These are phyloP conservation scores for Holothuria scabra DNA, from an alignment of 53 echinoderm and acorn worm species.

Conservation along the genomic window DNA sequence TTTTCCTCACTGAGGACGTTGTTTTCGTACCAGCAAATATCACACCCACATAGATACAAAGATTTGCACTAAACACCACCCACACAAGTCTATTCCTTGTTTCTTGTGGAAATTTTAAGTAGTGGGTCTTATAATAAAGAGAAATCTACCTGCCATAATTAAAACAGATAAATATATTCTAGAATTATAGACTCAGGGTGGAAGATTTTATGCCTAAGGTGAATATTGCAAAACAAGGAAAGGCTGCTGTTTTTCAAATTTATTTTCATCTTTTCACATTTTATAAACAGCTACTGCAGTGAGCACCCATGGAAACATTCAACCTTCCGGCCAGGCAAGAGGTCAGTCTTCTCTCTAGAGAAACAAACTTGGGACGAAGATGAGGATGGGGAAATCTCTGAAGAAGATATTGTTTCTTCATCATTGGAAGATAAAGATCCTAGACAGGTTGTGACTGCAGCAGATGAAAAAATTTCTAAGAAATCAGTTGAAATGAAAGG, in stretches of 20 bases:
- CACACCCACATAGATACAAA: not conserved
- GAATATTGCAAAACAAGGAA: no score
- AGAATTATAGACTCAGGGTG: no score
- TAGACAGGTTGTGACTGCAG: no score
- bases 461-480: no score
- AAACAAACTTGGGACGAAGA: conserved; percentile 42
- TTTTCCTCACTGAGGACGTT: not conserved
- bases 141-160: no score
- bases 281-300: conserved; percentile 66
- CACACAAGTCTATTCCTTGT: no score
- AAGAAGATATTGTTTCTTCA: conserved; percentile 34
- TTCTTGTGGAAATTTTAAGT: no score
- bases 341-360: conserved; percentile 78
- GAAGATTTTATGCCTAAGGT: no score
- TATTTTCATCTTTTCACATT: not conserved
- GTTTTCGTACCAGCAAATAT: not conserved
- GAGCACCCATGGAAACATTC: conserved; percentile 78
- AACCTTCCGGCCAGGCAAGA: conserved; percentile 76
- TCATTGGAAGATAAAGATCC: conserved; percentile 6
- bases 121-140: no score
- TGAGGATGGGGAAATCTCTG: conserved; percentile 34
- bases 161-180: no score
- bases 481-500: no score
- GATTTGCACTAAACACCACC: no score
- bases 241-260: not conserved